Evolutionary conservation across 2,888 invertebrate genomes (phyloP).

Genomic region (Caenorhabditis sinica): DNA sequence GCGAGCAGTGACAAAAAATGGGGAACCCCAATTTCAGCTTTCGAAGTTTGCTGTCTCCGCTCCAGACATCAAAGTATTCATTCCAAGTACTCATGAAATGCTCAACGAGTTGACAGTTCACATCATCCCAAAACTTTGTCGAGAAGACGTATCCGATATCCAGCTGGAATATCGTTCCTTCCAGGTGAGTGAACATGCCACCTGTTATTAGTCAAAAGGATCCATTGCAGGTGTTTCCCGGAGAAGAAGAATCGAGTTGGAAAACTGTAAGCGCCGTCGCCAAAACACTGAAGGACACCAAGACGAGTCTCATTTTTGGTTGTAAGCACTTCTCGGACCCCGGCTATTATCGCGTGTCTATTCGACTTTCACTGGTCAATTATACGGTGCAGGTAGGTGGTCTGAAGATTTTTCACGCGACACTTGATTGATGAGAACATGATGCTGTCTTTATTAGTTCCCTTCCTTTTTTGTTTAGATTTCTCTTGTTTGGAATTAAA

Average conservation of each 20-base stretch:
- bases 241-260: conserved; percentile 68
- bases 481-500: conserved; percentile 15
- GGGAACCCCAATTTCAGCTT: conserved; percentile 45
- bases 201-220: conserved; percentile 16
- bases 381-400: conserved; percentile 68
- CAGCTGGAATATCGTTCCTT: conserved; percentile 67
- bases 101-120: conserved; percentile 70
- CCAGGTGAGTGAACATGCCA: conserved; percentile 57
- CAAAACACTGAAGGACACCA: conserved; percentile 61
- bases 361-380: conserved; percentile 65
- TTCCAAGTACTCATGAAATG: conserved; percentile 72
- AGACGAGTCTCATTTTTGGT: conserved; percentile 69
- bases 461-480: background rate
- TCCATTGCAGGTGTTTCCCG: conserved; percentile 67
- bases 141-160: conserved; percentile 62
- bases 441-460: background rate
- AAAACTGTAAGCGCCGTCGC: conserved; percentile 47
- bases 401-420: conserved; percentile 24
- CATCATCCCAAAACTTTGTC: conserved; percentile 68
- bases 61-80: conserved; percentile 66
- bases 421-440: conserved; percentile 47
- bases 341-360: conserved; percentile 73
- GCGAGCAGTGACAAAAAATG: background rate
- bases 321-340: conserved; percentile 73
- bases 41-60: conserved; percentile 67